Evolutionary conservation across 2,888 invertebrate genomes (phyloP), one percentile per base, ranked within the genome.

Genomic region (Oligia strigilis): DNA sequence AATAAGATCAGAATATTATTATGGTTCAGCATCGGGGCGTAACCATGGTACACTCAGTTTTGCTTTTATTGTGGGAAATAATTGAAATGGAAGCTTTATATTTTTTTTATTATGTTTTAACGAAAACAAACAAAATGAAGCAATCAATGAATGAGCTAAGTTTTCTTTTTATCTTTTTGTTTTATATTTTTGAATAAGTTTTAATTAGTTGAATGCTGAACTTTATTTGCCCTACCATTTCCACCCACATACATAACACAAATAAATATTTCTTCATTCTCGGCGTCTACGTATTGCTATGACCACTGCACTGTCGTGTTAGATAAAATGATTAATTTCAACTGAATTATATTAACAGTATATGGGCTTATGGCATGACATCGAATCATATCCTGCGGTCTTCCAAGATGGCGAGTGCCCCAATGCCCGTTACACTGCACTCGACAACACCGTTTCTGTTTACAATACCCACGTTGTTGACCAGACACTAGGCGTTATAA

Each of bases 381-480:
- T 94, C 43, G 91, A 92, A 67, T 90, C 91, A 0, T 95, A 95
- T 78, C 93, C 94, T 2, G 82, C 91, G 8, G 62, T 64, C 0
- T 93, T 91, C 88, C 93, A 94, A 91, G 78, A 79, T 14, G 95
- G 95, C 4, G 87, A 91, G 0, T 95, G 95, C 73, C 90, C 90
- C 67, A 93, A 93, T 58, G 93, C 94, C 3, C 77, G 71, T 5
- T 94, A 94, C 86, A 85, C 88, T 0, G 80, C 92, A 4, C 80
- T 76, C 5, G 75, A 75, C 23, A 87, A 66, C 4, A 65, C 62
- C 13, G 89, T 89, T 0, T 80, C 85, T 19, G 89, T 92, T 3
- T 84, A 76, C 71, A 91, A 91, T 62, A 92, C 92, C 0, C 92
- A 94, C 79, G 93, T 94, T n/a, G 78, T 92, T 49, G 84, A 90